These are phyloP conservation scores for Marasmarcha lunaedactyla DNA, from an alignment of 2,888 invertebrate genomes.

Conservation along the genomic window DNA sequence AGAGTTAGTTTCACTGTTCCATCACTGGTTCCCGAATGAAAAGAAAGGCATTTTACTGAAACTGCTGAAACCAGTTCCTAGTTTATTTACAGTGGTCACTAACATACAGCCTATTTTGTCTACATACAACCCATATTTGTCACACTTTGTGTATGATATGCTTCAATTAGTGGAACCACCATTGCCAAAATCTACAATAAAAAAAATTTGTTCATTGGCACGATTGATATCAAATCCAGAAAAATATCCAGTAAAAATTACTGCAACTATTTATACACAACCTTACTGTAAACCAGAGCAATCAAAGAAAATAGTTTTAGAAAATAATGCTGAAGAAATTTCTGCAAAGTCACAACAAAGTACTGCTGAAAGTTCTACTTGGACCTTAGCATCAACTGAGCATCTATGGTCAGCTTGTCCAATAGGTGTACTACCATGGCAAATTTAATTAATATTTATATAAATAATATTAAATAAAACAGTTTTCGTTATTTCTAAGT, in stretches of 20 bases:
- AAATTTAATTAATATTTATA: too few relatives aligned
- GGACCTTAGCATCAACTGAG: constrained; percentile 34
- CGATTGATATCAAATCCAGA: constrained; percentile 41
- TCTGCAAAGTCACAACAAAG: not conserved
- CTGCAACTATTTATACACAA: constrained; percentile 51
- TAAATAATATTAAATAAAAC: too few relatives aligned
- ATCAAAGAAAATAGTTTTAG: constrained; percentile 3
- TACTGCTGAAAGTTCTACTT: constrained; percentile 25
- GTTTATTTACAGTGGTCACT: constrained; percentile 35
- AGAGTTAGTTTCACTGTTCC: constrained; percentile 36
- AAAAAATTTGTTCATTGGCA: constrained; percentile 36
- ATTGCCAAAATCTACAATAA: constrained; percentile 27
- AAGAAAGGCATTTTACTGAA: constrained; percentile 35
- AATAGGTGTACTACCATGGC: constrained; percentile 64
- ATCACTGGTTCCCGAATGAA: constrained; percentile 50
- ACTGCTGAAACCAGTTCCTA: constrained; percentile 38
- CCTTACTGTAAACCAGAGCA: constrained; percentile 33
- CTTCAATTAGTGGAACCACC: constrained; percentile 36
- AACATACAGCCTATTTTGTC: constrained; percentile 46
- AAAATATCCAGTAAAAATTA: constrained; percentile 22
- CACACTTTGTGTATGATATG: constrained; percentile 40
- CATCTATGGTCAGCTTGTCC: constrained; percentile 56
- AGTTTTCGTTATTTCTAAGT: too few relatives aligned
- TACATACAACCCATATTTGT: constrained; percentile 44
- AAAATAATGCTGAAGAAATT: constrained; percentile 3